Base-by-base conservation (phyloP, 2,113 vertebrate species). In the Coreoperca whiteheadi region DNA sequence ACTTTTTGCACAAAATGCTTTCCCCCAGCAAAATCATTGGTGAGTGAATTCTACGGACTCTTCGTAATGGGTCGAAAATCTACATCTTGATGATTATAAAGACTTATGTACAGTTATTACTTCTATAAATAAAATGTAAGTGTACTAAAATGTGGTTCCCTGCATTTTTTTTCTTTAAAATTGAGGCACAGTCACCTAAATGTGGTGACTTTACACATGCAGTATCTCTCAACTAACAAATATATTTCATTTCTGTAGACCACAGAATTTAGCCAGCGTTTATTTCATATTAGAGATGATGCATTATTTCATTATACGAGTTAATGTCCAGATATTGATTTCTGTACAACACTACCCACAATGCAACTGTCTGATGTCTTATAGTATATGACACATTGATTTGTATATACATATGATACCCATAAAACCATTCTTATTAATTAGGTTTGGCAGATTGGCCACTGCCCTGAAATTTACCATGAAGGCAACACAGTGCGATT, bases 91-190 rank as follows among this genome's bases (percentile, higher is more conserved):
- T 81, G 76, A 92, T 87, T 86, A 85, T 84, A 83, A 84, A 82
- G 64, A 86, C 85, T 86, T 85, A 74, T 94, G 92, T 93, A 91
- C 87, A 92, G 88, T 90, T 90, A 86, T 61, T 89, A 91, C 83
- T 90, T 91, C 86, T 84, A 91, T 87, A 88, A 92, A 92, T 93
- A 92, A 92, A 92, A 83, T 83, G 1, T 79, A 89, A 79, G 71
- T 89, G 77, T 86, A 89, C 84, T 81, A 73, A 87, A 41, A 65
- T 32, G 1, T 4, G 15, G 20, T 71, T 87, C 37, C 1, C 2
- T 84, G n/a, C 2, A 8, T 71, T 83, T 1, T 83, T 1, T 12
- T 67, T 76, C 1, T 80, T 82, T 10, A 20, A 50, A 50, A 32
- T 9, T 85, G 25, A 10, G 34, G 16, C 28, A 18, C 11, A 34